phyloP scores from a whole-genome alignment of 1,140 invertebrate species.

The Patella vulgata region DNA sequence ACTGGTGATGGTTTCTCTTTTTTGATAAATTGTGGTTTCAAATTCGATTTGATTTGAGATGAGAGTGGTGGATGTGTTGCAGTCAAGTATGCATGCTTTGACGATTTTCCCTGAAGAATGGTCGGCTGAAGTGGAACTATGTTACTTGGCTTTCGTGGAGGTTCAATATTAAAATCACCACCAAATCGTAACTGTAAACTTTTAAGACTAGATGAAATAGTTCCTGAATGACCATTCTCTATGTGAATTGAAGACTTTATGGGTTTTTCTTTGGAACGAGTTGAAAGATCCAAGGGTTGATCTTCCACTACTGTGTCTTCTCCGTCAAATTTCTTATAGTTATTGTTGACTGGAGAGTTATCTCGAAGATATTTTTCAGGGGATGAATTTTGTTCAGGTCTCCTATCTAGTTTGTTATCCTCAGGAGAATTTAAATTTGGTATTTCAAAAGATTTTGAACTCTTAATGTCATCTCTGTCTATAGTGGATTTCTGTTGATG shows the following conservation, averaged over 20 bases:
- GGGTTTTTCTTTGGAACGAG: conserved; percentile 29
- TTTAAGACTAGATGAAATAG: conserved; percentile 48
- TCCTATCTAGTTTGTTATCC: too few relatives aligned
- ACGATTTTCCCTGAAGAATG: conserved; percentile 4
- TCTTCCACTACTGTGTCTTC: conserved; percentile 29
- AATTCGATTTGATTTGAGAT: too few relatives aligned
- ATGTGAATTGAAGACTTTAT: background rate
- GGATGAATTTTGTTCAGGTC: too few relatives aligned
- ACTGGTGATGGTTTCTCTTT: too few relatives aligned
- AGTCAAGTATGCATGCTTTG: too few relatives aligned
- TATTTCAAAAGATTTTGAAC: too few relatives aligned
- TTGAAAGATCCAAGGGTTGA: conserved; percentile 56
- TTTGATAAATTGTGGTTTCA: too few relatives aligned
- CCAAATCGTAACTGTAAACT: conserved; percentile 59
- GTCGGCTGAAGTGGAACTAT: conserved; percentile 31
- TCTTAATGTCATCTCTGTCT: too few relatives aligned
- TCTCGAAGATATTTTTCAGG: too few relatives aligned
- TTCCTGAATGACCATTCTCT: background rate
- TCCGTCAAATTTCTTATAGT: conserved; percentile 6
- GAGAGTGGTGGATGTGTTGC: too few relatives aligned
- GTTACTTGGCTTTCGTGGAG: conserved; percentile 33
- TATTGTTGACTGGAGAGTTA: conserved; percentile 14
- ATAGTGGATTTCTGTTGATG: too few relatives aligned
- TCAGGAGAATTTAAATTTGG: too few relatives aligned
- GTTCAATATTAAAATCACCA: conserved; percentile 48